phyloP scores from a whole-genome alignment of 2,113 vertebrate species.

The Tympanuchus pallidicinctus region DNA sequence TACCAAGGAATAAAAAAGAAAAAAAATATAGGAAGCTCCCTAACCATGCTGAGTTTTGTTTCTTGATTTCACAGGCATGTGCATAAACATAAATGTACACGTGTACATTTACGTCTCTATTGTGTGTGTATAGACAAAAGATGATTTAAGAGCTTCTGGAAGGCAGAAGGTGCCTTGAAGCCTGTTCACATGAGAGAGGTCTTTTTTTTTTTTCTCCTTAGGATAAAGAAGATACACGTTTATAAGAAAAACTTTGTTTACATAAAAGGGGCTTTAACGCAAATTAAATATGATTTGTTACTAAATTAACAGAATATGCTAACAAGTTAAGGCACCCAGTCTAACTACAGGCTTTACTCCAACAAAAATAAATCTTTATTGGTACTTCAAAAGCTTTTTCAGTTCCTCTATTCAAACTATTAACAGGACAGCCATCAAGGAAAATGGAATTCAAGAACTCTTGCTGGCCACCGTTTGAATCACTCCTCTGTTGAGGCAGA shows the following conservation, averaged over 20 bases:
- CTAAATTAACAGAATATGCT: conserved; percentile 1
- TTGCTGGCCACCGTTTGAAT: neutral
- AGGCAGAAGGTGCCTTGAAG: neutral
- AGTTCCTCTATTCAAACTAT: neutral
- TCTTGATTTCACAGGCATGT: neutral
- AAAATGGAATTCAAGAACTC: neutral
- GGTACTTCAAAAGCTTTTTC: neutral
- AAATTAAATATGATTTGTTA: conserved; percentile 32
- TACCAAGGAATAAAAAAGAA: neutral
- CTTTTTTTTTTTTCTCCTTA: fast-evolving
- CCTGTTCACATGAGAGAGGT: neutral
- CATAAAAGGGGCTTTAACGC: conserved; percentile 6
- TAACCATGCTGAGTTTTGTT: neutral
- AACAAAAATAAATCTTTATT: neutral
- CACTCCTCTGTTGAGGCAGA: neutral
- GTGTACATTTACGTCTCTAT: fast-evolving
- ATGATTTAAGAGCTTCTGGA: neutral
- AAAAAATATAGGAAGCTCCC: too few species aligned
- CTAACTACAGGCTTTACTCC: conserved; percentile 7
- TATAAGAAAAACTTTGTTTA: neutral
- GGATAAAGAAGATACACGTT: neutral
- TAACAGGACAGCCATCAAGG: neutral
- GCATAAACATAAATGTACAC: fast-evolving
- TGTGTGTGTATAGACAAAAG: neutral
- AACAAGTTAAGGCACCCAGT: conserved; percentile 3